phyloP scores from a whole-genome alignment of 1,140 invertebrate genomes.

The Apis cerana region DNA sequence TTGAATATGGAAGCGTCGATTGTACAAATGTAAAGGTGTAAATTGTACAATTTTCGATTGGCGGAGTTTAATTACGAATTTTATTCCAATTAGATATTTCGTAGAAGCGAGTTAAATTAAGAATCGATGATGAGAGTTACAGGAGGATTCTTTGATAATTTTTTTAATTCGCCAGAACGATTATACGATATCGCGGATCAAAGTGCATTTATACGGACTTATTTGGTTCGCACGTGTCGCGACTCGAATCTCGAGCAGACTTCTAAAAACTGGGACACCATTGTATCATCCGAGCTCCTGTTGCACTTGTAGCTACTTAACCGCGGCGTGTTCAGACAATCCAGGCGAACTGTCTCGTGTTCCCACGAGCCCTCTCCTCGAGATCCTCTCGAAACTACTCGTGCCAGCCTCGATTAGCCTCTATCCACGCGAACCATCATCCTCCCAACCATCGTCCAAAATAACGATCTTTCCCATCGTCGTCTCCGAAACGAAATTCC shows the following conservation, averaged over 20 bases:
- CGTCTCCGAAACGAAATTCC: neutral
- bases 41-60: no score
- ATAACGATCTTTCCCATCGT: neutral
- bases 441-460: neutral
- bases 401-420: constrained; percentile 31
- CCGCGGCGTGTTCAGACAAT: constrained; percentile 20
- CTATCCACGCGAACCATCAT: constrained; percentile 4
- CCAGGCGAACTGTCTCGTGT: constrained; percentile 22
- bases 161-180: no score
- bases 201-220: no score
- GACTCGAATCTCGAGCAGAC: neutral
- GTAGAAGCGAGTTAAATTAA: no score
- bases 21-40: no score
- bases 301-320: constrained; percentile 37
- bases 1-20: no score
- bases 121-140: no score
- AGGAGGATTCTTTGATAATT: no score
- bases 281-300: constrained; percentile 12
- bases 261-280: constrained; percentile 24
- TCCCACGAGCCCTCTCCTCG: constrained; percentile 32
- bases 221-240: no score
- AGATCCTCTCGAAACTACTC: constrained; percentile 25
- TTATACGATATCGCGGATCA: no score
- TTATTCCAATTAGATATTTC: no score
- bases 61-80: no score